A percentile compares a stretch with the other conserved stretches of the same genome.
These are phyloP conservation scores for Chaetorhynchus papuensis DNA, from an alignment of 2,113 vertebrate genomes.

Conservation along the genomic window DNA sequence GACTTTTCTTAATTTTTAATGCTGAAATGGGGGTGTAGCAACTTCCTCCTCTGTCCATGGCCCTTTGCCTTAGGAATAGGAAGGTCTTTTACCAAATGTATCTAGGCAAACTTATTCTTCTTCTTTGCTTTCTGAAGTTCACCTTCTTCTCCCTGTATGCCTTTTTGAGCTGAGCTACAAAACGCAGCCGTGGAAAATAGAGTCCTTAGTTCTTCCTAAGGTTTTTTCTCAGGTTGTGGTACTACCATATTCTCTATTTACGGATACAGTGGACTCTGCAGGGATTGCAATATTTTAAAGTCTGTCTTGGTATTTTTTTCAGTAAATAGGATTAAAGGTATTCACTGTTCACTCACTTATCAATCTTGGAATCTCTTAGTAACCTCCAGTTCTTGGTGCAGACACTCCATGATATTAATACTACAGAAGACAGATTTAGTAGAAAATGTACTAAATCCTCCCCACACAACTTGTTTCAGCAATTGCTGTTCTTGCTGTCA, in stretches of 20 bases:
- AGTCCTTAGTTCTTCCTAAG: background rate
- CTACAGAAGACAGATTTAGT: background rate
- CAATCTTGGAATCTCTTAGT: background rate
- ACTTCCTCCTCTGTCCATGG: background rate
- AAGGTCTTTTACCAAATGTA: background rate
- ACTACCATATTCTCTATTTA: background rate
- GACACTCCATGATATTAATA: background rate
- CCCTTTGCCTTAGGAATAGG: background rate
- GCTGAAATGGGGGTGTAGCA: background rate
- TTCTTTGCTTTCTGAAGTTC: background rate
- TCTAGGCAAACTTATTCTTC: background rate
- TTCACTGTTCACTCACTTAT: background rate
- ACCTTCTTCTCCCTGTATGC: background rate
- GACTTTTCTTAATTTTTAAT: background rate
- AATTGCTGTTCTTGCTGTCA: background rate
- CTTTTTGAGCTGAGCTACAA: background rate
- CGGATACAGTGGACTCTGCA: background rate
- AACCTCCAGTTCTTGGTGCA: background rate
- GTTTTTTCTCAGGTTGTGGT: background rate
- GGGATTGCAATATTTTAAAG: background rate
- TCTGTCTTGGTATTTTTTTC: background rate
- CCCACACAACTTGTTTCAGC: background rate
- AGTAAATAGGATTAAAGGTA: background rate
- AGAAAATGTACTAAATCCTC: background rate
- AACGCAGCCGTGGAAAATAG: background rate